A percentile compares a stretch with the other conserved stretches of the same genome.
Conservation (phyloP, 2,797 vertebrate species). For the Paedocypris micromegethes region DNA sequence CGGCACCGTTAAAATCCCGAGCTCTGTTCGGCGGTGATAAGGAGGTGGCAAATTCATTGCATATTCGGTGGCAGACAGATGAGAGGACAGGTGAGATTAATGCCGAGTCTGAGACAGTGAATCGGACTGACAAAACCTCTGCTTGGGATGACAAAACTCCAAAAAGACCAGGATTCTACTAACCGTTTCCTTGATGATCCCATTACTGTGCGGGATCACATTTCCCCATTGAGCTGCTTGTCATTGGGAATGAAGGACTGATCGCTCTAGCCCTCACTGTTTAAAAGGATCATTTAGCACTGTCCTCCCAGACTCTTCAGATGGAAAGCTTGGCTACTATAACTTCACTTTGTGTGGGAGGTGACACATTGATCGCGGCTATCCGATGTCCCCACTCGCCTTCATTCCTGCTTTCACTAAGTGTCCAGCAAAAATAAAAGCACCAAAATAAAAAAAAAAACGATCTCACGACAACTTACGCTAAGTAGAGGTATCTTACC, state of each 20-base stretch:
- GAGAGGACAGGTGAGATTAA: conserved; percentile 35
- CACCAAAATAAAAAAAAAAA: conserved; percentile 9
- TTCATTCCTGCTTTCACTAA: conserved; percentile 23
- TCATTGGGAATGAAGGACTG: conserved; percentile 42
- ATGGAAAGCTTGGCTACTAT: conserved; percentile 10
- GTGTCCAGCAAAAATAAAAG: conserved; percentile 22
- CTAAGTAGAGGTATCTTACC: no score
- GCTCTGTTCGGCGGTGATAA: conserved; percentile 55
- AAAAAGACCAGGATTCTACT: conserved; percentile 50
- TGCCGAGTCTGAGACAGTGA: conserved; percentile 28
- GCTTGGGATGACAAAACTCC: conserved; percentile 48
- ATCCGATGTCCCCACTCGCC: conserved; percentile 12
- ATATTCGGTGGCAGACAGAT: conserved; percentile 56
- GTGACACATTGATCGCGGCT: conserved; percentile 22
- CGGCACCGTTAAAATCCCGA: conserved; percentile 49
- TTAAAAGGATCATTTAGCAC: conserved; percentile 38
- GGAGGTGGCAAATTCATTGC: conserved; percentile 56
- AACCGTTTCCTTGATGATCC: conserved; percentile 52
- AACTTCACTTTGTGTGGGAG: conserved; percentile 17
- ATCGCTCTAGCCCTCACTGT: conserved; percentile 27
- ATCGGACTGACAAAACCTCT: conserved; percentile 53
- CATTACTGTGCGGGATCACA: conserved; percentile 51
- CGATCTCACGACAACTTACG: not conserved
- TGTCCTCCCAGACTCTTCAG: conserved; percentile 22
- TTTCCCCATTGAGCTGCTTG: conserved; percentile 48